phyloP scores from a whole-genome alignment of 2,113 vertebrate species.

The Clupea harengus region DNA sequence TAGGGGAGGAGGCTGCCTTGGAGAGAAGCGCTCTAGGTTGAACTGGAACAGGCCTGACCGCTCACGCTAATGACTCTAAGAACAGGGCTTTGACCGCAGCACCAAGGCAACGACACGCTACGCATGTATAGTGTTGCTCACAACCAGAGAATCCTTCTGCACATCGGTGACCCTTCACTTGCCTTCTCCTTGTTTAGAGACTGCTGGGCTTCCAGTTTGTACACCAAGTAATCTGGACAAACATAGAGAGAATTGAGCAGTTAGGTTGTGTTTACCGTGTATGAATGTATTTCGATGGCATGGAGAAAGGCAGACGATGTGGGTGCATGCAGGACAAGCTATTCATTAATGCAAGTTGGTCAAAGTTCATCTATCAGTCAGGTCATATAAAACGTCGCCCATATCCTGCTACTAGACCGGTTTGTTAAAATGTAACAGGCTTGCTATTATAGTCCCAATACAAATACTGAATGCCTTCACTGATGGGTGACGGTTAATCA shows the following conservation, averaged over 20 bases:
- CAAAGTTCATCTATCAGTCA: neutral
- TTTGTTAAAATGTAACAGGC: neutral
- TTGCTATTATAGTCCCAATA: too few relatives aligned
- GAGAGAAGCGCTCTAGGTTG: too few relatives aligned
- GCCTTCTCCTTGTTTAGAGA: conserved; percentile 97
- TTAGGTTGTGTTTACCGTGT: neutral
- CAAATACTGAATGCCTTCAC: too few relatives aligned
- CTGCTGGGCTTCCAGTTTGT: conserved; percentile 95
- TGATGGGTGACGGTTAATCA: neutral
- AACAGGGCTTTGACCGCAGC: neutral
- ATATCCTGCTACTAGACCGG: neutral
- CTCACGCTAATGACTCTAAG: neutral
- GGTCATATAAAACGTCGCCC: neutral
- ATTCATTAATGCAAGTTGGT: neutral
- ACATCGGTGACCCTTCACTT: conserved; percentile 53
- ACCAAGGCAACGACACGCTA: neutral
- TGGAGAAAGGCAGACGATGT: neutral
- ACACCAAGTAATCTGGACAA: conserved; percentile 87
- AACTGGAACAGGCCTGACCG: neutral
- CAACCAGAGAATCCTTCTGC: neutral
- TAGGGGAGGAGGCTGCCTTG: too few relatives aligned
- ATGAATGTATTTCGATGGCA: neutral
- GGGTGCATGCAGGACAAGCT: neutral
- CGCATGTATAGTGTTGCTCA: neutral
- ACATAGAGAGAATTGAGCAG: neutral